A percentile compares a stretch with the other conserved stretches of the same genome.
phyloP scores from a whole-genome alignment of 2,113 vertebrate genomes.

The Amazona vittata region DNA sequence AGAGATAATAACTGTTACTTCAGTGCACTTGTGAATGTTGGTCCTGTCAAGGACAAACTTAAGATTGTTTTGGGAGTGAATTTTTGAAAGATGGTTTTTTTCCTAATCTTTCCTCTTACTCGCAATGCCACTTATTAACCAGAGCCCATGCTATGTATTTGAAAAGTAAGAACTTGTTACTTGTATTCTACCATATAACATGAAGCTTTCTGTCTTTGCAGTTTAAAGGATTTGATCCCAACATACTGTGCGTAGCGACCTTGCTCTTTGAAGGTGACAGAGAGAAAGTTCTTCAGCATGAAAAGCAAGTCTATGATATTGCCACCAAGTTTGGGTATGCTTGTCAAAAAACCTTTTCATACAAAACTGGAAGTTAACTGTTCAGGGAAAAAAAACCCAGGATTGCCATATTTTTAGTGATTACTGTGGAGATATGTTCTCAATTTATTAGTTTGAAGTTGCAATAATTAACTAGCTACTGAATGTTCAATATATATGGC shows the following conservation, averaged over 20 bases:
- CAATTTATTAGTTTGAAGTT: background rate
- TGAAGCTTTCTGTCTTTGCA: slow-evolving; percentile 69
- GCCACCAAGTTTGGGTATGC: slow-evolving; percentile 96
- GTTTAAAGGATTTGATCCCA: slow-evolving; percentile 98
- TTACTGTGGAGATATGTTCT: background rate
- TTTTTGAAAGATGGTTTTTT: background rate
- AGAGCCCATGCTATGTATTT: background rate
- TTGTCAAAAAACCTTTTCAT: slow-evolving; percentile 13
- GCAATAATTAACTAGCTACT: background rate
- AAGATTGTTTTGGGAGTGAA: background rate
- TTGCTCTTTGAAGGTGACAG: slow-evolving; percentile 95
- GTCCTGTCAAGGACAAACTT: background rate
- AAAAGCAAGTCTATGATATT: slow-evolving; percentile 99
- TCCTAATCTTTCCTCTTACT: background rate
- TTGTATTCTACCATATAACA: background rate
- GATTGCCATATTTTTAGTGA: background rate
- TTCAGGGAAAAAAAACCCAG: background rate
- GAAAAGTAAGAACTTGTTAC: background rate
- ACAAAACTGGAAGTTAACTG: background rate
- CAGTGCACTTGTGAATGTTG: background rate
- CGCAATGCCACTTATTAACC: background rate
- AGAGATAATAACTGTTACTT: background rate
- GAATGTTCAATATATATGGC: background rate
- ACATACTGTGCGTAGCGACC: slow-evolving; percentile 90
- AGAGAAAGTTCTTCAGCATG: slow-evolving; percentile 96